Conservation (phyloP, 2,797 vertebrate species). For the Aplochiton taeniatus region DNA sequence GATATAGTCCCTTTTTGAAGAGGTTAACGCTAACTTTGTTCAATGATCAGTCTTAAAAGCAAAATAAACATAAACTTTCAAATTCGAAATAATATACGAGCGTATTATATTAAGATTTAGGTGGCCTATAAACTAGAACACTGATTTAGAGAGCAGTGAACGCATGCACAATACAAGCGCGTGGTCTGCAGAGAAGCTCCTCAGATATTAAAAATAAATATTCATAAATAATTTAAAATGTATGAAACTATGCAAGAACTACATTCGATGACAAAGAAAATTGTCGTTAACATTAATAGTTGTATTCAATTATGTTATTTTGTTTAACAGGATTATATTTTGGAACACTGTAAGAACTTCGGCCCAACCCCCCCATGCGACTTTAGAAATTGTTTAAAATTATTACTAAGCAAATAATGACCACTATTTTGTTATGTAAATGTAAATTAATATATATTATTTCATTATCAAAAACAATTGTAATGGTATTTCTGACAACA, state of each 20-base stretch:
- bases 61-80: background rate
- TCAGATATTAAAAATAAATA: slow-evolving; percentile 89
- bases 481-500: background rate
- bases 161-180: slow-evolving; percentile 26
- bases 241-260: slow-evolving; percentile 61
- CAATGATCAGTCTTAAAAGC: background rate
- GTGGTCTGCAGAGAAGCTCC: slow-evolving; percentile 76
- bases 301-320: slow-evolving; percentile 24
- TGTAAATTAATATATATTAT: slow-evolving; percentile 43
- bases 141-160: background rate
- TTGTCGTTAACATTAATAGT: slow-evolving; percentile 27
- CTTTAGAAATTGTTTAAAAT: slow-evolving; percentile 84
- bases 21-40: too few relatives aligned
- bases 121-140: slow-evolving; percentile 25
- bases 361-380: slow-evolving; percentile 52
- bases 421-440: slow-evolving; percentile 28
- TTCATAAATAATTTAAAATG: slow-evolving; percentile 85
- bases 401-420: slow-evolving; percentile 38
- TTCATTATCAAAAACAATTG: slow-evolving; percentile 8
- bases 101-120: background rate
- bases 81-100: slow-evolving; percentile 60
- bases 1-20: background rate
- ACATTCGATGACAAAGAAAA: slow-evolving; percentile 57
- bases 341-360: slow-evolving; percentile 24
- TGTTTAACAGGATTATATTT: slow-evolving; percentile 47